A percentile compares a stretch with the other conserved stretches of the same genome.
These are phyloP conservation scores for Scrobipalpa atriplicella DNA, from an alignment of 2,888 invertebrate genomes.

Conservation along the genomic window DNA sequence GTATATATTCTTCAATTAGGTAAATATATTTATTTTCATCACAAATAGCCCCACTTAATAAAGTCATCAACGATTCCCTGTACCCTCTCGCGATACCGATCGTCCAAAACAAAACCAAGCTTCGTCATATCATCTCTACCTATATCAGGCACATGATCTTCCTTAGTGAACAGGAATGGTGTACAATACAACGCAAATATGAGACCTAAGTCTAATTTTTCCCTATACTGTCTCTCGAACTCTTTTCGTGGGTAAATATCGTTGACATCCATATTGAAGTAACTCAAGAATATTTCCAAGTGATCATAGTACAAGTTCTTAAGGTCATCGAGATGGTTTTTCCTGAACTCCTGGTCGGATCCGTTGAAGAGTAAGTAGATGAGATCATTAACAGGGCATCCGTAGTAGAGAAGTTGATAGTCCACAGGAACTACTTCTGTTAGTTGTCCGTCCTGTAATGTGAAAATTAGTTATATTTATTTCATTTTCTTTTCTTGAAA, in stretches of 20 bases:
- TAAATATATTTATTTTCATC: too few relatives aligned
- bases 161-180: slow-evolving; percentile 46
- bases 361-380: slow-evolving; percentile 45
- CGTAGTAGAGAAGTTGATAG: slow-evolving; percentile 32
- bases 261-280: slow-evolving; percentile 49
- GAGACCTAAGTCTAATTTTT: slow-evolving; percentile 48
- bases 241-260: slow-evolving; percentile 43
- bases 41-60: slow-evolving; percentile 43
- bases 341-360: slow-evolving; percentile 43
- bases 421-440: slow-evolving; percentile 29
- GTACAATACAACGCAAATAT: slow-evolving; percentile 38
- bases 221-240: slow-evolving; percentile 48
- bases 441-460: slow-evolving; percentile 36
- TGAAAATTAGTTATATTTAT: too few relatives aligned
- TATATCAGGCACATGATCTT: slow-evolving; percentile 44
- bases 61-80: slow-evolving; percentile 49
- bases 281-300: slow-evolving; percentile 40
- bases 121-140: slow-evolving; percentile 40
- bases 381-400: slow-evolving; percentile 39
- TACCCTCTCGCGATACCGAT: slow-evolving; percentile 41
- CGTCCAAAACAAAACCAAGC: slow-evolving; percentile 40
- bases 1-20: too few relatives aligned
- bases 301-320: slow-evolving; percentile 46
- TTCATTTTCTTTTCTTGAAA: too few relatives aligned
- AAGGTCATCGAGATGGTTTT: slow-evolving; percentile 40